These are phyloP conservation scores for Acanthococcus lagerstroemiae DNA, from an alignment of 2,888 invertebrate genomes.

Conservation along the genomic window DNA sequence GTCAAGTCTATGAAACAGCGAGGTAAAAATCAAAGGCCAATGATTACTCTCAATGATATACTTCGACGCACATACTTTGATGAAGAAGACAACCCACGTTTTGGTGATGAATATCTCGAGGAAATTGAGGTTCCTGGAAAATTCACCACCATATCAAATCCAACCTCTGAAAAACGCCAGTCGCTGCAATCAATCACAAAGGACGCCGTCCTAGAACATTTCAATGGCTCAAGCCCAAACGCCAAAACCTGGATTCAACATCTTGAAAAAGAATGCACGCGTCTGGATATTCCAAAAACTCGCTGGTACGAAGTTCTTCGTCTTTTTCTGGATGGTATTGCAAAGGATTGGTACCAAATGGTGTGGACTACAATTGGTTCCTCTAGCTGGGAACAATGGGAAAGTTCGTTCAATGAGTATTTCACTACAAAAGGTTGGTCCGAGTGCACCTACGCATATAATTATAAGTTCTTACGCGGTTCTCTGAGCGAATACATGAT, in stretches of 20 bases:
- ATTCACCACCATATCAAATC: background rate
- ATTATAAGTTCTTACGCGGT: slow-evolving; percentile 2
- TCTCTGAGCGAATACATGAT: slow-evolving; percentile 2
- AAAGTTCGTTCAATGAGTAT: background rate
- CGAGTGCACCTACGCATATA: background rate
- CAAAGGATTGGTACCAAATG: background rate
- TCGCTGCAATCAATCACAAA: slow-evolving; percentile 4
- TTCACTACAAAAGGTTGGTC: slow-evolving; percentile 2
- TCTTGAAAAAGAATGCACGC: background rate
- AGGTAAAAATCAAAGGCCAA: background rate
- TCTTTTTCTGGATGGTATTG: slow-evolving; percentile 5
- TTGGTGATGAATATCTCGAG: background rate
- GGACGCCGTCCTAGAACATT: background rate
- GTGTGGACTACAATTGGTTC: background rate
- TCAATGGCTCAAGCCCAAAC: background rate
- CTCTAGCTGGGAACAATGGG: background rate
- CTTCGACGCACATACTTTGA: background rate
- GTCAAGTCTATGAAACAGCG: too few species aligned
- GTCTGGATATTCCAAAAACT: background rate
- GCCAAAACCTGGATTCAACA: slow-evolving; percentile 3
- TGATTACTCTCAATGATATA: background rate
- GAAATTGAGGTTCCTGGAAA: background rate
- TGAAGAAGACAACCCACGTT: background rate
- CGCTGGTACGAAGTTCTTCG: background rate
- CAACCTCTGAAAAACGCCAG: background rate